Evolutionary conservation across 2,888 invertebrate species (phyloP).

Genomic region (Drosophila fulvimacula): DNA sequence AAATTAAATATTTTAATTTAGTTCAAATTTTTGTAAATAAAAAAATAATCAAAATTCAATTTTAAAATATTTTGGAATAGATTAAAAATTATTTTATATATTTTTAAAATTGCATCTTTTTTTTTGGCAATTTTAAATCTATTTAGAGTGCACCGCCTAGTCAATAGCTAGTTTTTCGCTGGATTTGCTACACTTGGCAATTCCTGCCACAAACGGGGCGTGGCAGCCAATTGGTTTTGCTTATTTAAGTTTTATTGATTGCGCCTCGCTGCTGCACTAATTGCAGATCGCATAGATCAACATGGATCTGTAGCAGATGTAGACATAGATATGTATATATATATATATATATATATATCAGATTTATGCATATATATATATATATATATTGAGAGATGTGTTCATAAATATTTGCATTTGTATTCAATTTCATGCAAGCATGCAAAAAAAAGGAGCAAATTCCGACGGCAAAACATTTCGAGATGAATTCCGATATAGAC

Average conservation of each 20-base stretch:
- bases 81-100: not conserved
- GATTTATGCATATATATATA: not conserved
- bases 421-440: constrained; percentile 60
- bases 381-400: not conserved
- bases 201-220: constrained; percentile 42
- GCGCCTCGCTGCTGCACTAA: constrained; percentile 52
- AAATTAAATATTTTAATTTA: too few relatives aligned
- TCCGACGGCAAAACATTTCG: constrained; percentile 56
- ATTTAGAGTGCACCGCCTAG: not conserved
- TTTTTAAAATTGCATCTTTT: not conserved
- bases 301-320: constrained; percentile 16
- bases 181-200: not conserved
- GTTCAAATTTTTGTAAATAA: too few relatives aligned
- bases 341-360: not conserved
- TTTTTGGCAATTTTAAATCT: not conserved
- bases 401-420: constrained; percentile 46
- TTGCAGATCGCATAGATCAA: constrained; percentile 31
- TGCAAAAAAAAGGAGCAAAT: constrained; percentile 33
- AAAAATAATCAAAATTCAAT: too few relatives aligned
- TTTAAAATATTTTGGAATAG: too few relatives aligned
- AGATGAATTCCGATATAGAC: constrained; percentile 4
- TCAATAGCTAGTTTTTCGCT: not conserved
- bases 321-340: not conserved
- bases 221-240: constrained; percentile 56
- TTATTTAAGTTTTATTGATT: constrained; percentile 67